Conservation (phyloP, 2,888 invertebrate species). For the Alentia gelatinosa region DNA sequence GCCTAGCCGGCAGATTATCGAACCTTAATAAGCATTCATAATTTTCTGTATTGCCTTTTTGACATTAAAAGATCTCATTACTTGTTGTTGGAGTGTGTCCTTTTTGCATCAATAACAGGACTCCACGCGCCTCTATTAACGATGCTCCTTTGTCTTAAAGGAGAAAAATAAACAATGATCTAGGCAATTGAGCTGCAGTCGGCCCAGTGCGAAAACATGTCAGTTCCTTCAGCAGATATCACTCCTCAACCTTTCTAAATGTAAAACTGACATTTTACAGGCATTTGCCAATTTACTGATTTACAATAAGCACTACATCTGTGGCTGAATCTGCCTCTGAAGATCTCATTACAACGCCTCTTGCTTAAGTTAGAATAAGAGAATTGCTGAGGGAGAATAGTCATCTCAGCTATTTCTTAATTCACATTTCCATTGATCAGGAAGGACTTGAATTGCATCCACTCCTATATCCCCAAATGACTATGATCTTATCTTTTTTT, state of each 20-base stretch:
- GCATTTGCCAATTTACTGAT: too few relatives aligned
- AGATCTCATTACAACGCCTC: too few relatives aligned
- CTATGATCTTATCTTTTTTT: too few relatives aligned
- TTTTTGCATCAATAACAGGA: background rate
- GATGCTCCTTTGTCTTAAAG: background rate
- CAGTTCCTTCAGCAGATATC: background rate
- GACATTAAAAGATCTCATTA: background rate
- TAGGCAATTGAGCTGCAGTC: background rate
- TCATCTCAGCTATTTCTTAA: too few relatives aligned
- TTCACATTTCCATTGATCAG: too few relatives aligned
- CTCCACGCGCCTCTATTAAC: background rate
- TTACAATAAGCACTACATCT: too few relatives aligned
- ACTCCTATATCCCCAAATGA: too few relatives aligned
- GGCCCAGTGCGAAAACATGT: background rate
- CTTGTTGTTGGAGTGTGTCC: background rate
- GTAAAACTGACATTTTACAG: background rate
- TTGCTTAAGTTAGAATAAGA: too few relatives aligned
- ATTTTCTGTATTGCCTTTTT: background rate
- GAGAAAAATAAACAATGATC: background rate
- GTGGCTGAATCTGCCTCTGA: too few relatives aligned
- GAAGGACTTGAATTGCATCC: too few relatives aligned
- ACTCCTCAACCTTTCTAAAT: background rate
- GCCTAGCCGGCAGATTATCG: background rate
- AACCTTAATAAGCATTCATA: background rate
- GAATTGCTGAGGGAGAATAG: too few relatives aligned